phyloP scores from a whole-genome alignment of 2,888 invertebrate genomes.

The Allophyes oxyacanthae region DNA sequence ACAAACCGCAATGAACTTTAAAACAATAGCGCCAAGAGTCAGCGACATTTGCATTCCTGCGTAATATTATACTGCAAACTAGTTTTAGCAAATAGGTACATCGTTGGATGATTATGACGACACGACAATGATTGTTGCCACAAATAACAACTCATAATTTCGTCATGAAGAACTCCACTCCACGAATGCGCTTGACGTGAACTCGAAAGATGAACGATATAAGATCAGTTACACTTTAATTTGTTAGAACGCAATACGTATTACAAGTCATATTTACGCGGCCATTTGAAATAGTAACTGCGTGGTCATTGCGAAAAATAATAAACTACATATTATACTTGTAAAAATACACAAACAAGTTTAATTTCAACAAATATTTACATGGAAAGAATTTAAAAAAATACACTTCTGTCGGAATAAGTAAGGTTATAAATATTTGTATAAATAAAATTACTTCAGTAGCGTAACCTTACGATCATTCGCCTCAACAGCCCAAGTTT shows the following conservation, averaged over 20 bases:
- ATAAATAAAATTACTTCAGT: too few relatives aligned
- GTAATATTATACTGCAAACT: slow-evolving; percentile 25
- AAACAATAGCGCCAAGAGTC: slow-evolving; percentile 58
- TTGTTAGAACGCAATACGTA: slow-evolving; percentile 31
- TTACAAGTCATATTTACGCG: slow-evolving; percentile 19
- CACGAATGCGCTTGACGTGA: slow-evolving; percentile 35
- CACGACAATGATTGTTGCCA: slow-evolving; percentile 51
- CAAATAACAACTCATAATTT: slow-evolving; percentile 41
- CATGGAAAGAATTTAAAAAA: slow-evolving; percentile 2
- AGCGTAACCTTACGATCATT: too few relatives aligned
- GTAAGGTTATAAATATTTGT: too few relatives aligned
- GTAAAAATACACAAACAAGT: slow-evolving; percentile 20
- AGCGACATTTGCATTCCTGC: slow-evolving; percentile 51
- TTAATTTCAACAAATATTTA: slow-evolving; percentile 16
- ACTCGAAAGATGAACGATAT: slow-evolving; percentile 39
- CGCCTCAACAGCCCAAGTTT: too few relatives aligned
- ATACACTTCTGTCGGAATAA: not conserved
- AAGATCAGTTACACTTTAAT: slow-evolving; percentile 39
- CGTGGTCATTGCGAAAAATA: slow-evolving; percentile 12
- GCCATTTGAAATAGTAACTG: slow-evolving; percentile 23
- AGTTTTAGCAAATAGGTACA: slow-evolving; percentile 55
- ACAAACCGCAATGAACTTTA: slow-evolving; percentile 61
- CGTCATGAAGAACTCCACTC: slow-evolving; percentile 41
- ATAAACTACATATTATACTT: slow-evolving; percentile 5
- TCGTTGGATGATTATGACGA: slow-evolving; percentile 49